Conservation (phyloP, 2,888 invertebrate genomes). For the Laspeyria flexula region DNA sequence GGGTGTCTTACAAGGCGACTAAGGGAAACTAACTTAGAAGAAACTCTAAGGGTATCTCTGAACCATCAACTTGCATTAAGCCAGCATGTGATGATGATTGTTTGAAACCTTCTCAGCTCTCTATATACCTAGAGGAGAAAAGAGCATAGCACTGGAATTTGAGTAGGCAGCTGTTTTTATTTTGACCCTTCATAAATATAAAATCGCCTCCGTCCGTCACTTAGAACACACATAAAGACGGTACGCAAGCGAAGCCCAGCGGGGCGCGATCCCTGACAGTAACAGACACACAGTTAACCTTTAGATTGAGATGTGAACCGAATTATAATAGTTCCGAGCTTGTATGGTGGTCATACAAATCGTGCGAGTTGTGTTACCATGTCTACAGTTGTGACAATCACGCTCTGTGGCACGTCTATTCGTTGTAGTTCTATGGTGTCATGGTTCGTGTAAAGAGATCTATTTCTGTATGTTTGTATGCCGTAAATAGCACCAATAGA, state of each 20-base stretch:
- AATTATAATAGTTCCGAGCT: constrained; percentile 70
- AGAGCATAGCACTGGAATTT: too few species aligned
- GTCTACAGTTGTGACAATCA: constrained; percentile 35
- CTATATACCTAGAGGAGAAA: too few species aligned
- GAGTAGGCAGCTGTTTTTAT: not conserved
- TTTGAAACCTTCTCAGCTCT: too few species aligned
- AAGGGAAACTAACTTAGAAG: too few species aligned
- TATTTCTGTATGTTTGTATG: too few species aligned
- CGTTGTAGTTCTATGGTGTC: not conserved
- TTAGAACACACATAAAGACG: constrained; percentile 38
- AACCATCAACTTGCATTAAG: too few species aligned
- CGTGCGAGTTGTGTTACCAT: constrained; percentile 37
- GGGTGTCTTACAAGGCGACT: too few species aligned
- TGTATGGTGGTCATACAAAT: constrained; percentile 28
- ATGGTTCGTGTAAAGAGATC: not conserved
- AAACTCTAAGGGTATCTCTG: too few species aligned
- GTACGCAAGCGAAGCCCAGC: constrained; percentile 73
- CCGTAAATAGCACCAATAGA: too few species aligned
- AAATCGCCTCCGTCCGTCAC: constrained; percentile 21
- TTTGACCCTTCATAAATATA: not conserved
- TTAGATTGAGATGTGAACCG: constrained; percentile 84
- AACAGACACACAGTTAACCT: constrained; percentile 85
- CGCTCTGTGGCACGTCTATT: constrained; percentile 12
- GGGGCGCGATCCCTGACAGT: constrained; percentile 83
- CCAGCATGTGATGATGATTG: too few species aligned